Base-by-base conservation (phyloP, 1,140 invertebrate genomes). In the Ctenoplectra terminalis region DNA sequence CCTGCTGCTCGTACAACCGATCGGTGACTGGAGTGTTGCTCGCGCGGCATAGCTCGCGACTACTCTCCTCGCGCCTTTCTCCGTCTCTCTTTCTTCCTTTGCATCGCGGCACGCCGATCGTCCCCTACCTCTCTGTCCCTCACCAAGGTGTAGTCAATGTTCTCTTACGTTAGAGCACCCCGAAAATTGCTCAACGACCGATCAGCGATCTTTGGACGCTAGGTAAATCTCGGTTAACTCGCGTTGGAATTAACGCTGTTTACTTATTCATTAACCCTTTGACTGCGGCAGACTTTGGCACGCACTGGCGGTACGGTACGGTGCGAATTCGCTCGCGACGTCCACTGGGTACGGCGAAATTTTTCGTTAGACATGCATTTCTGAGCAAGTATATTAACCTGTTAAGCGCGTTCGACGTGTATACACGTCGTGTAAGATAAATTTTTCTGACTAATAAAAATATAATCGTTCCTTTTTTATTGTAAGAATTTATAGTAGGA, bases 11-110 rank as follows among this genome's bases (percentile, higher is more conserved):
- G 88, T 86, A 74, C 77, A 87, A 86, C 86, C 92, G 91, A 90
- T 93, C 92, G 88, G 90, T 91, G 91, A 93, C 92, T 93, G 92
- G 88, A 90, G 85, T 78, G 74, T 88, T 52, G 46, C 67, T 67
- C 76, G 85, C 61, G 66, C 60, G 70, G 79, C 31, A 88, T 87
- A 89, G 90, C 89, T 90, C 69, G 66, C 79, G n/a, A 48, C 52
- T 85, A 69, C 85, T 88, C 85, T 91, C 82, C 85, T 88, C 80
- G 54, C 85, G 69, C 78, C 69, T 83, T 76, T 84, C 74, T 79
- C 64, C 29, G 54, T 71, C 60, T 34, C 69, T 63, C 58, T 75
- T 72, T 79, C 58, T 78, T 31, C 17, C 43, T 66, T 64, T 37
- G 20, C 67, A 46, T 37, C 66, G n/a, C 50, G 8, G 20, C 23